Base-by-base conservation (phyloP, 1,140 invertebrate genomes). In the Zaprionus capensis region DNA sequence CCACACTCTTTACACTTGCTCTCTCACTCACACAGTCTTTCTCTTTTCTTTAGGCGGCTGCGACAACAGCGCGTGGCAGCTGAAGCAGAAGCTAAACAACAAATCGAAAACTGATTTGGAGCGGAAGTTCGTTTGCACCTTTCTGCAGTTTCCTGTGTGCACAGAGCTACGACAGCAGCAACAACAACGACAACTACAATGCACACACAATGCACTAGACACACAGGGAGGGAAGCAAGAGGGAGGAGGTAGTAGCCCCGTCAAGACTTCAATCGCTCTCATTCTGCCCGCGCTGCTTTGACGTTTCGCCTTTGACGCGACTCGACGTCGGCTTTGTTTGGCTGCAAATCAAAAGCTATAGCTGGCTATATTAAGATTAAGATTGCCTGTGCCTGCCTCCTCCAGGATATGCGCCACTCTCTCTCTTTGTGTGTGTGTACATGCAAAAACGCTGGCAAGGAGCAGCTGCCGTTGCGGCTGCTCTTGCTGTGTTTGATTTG, bases 81-180 rank as follows among this genome's bases (percentile, higher is more conserved):
- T 80, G 82, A 70, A 71, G 69, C 66, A 66, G 58, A 59, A 59
- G 70, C 71, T 71, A 87, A 81, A 87, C 87, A 84, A 85, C 81
- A 88, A 91, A 88, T 90, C 81, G 85, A 88, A 90, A 90, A 90
- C 85, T 90, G 85, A 88, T 88, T 88, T 88, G 85, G 86, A 90
- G 85, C 85, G 85, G 85, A 90, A 90, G 85, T 90, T 90, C 85
- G 86, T 90, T 90, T 90, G 85, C 85, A 90, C 85, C 85, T 90
- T 90, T 90, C 81, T 81, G 85, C 85, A 91, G 85, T 91, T 90
- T 90, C 85, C 85, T 91, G 86, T 86, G 78, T 85, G 68, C 75
- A 72, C 75, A 72, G 70, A 78, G 71, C 78, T 81, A 70, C 81
- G 73, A 38, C 59, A 58, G 5, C 64, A 57, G 11, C 59, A 56